Evolutionary conservation across 2,888 invertebrate species (phyloP).

Genomic region (Cheilosia vernalis): DNA sequence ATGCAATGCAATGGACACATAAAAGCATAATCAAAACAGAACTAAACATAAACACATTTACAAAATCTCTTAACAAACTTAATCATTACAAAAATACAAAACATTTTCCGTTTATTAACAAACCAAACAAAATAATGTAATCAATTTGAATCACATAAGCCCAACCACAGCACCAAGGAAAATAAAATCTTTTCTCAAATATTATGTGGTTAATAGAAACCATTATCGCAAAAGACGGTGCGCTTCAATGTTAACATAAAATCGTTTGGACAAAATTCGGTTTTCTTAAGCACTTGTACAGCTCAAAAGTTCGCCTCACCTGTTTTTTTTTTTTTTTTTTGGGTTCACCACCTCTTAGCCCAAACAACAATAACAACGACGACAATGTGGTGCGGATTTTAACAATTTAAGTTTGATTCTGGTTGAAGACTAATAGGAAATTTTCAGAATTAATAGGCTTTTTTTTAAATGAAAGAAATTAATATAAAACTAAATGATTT

Average conservation of each 20-base stretch:
- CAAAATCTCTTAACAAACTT: constrained; percentile 43
- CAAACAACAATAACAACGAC: constrained; percentile 37
- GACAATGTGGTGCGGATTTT: constrained; percentile 36
- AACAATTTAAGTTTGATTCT: constrained; percentile 66
- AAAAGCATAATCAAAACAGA: constrained; percentile 45
- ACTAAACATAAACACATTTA: constrained; percentile 45
- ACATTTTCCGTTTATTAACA: not conserved
- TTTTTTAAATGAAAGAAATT: constrained; percentile 55
- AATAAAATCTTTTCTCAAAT: constrained; percentile 1
- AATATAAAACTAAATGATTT: not conserved
- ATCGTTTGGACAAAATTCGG: constrained; percentile 50
- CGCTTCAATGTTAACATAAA: constrained; percentile 62
- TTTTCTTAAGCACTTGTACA: constrained; percentile 45
- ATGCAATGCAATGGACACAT: constrained; percentile 54
- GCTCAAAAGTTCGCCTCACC: constrained; percentile 64
- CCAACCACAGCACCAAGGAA: constrained; percentile 72
- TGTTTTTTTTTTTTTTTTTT: constrained; percentile 22
- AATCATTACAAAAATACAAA: constrained; percentile 37
- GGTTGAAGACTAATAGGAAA: constrained; percentile 55
- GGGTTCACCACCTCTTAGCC: constrained; percentile 34
- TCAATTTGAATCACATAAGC: constrained; percentile 51
- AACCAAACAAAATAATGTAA: constrained; percentile 24
- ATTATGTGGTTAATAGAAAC: constrained; percentile 55
- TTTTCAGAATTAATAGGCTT: constrained; percentile 40
- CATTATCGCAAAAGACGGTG: constrained; percentile 68